phyloP scores from a whole-genome alignment of 2,888 invertebrate genomes.

The Gymnoscelis rufifasciata region DNA sequence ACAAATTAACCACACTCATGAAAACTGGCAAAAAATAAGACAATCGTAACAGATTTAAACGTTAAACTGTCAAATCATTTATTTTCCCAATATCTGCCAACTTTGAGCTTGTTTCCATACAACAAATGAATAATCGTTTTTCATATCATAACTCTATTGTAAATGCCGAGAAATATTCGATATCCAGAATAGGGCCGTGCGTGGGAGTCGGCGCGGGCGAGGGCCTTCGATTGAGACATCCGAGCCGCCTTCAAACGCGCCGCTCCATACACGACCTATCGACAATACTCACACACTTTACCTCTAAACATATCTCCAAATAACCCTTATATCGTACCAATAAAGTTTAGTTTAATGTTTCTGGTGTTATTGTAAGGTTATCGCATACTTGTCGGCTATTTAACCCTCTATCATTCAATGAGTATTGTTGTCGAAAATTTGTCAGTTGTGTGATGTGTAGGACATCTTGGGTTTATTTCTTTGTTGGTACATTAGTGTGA shows the following conservation, averaged over 20 bases:
- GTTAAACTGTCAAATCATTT: background rate
- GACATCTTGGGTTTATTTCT: conserved; percentile 42
- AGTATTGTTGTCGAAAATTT: conserved; percentile 70
- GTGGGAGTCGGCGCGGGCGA: conserved; percentile 58
- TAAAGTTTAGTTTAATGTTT: conserved; percentile 27
- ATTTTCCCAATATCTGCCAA: background rate
- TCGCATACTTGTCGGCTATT: conserved; percentile 45
- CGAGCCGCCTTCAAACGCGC: conserved; percentile 70
- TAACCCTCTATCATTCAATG: conserved; percentile 66
- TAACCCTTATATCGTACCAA: conserved; percentile 13
- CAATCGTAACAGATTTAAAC: no score
- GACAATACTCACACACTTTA: conserved; percentile 38
- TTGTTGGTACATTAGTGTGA: conserved; percentile 60
- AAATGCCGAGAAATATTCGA: conserved; percentile 27
- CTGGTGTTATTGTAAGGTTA: background rate
- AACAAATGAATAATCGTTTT: conserved; percentile 15
- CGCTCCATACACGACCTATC: conserved; percentile 68
- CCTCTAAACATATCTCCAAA: conserved; percentile 16
- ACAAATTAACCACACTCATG: no score
- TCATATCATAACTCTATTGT: conserved; percentile 31
- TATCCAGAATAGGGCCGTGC: conserved; percentile 44
- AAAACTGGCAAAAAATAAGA: no score
- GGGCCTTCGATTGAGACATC: conserved; percentile 74
- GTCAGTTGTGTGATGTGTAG: conserved; percentile 70
- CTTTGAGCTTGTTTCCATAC: background rate